Base-by-base conservation (phyloP, 2,113 vertebrate species). In the Forbesichthys agassizii region DNA sequence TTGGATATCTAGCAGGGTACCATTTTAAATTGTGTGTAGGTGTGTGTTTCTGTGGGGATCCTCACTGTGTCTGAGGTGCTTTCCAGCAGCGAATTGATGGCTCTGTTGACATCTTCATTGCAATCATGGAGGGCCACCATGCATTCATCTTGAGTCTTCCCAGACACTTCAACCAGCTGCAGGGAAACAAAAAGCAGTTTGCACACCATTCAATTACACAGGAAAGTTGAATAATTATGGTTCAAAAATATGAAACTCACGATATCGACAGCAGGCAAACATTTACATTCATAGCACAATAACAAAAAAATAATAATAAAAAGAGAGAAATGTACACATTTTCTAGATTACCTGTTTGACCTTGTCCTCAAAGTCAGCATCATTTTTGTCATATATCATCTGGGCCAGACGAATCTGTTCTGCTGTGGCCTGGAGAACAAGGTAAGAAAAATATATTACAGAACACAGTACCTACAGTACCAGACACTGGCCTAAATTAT, bases 331-430 rank as follows among this genome's bases (percentile, higher is more conserved):
- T 54, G 18, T 16, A 3, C 13, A 16, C 27, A 33, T 33, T n/a
- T 9, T 9, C 12, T 16, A 64, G 13, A 20, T 75, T 78, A 96
- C 97, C 93, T 98, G 96, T 89, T 98, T 97, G 82, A 99, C 95
- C 91, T 98, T 98, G 86, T 93, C 94, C 91, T 99, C 96, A 92
- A 98, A 99, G 85, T 98, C 96, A 66, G 94, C 81, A 27, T 99
- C 96, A 2, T 95, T 99, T 93, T 98, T 97, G 93, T 98, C 97
- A 0, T 96, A 98, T 89, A 98, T 98, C 93, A 99, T 90, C 83
- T 98, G 95, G 86, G 96, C 97, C 0, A 99, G 94, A 79, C 96
- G 96, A 87, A 99, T 97, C 89, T 99, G 97, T 95, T 99, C 97
- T 83, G 95, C 96, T 91, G 97, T 99, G 86, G 96, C 95, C 97